Percentiles rank a stretch among this genome's conserved stretches.
Conservation (phyloP, 2,888 invertebrate genomes). For the Cenopis cana region DNA sequence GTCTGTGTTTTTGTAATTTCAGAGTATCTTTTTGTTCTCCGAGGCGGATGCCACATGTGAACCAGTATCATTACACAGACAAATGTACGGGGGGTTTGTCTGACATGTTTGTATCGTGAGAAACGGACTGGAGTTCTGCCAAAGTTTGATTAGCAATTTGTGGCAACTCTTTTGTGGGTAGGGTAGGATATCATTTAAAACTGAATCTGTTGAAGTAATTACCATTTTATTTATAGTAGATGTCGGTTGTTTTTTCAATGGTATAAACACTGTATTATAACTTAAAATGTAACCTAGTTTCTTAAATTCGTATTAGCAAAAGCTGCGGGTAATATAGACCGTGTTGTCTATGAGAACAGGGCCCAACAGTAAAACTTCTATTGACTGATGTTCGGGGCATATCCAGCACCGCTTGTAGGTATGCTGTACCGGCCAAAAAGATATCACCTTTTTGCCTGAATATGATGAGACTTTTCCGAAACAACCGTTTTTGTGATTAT, state of each 20-base stretch:
- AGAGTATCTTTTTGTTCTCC: constrained; percentile 28
- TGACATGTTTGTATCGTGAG: constrained; percentile 32
- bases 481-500: too few relatives aligned
- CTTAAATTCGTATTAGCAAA: not conserved
- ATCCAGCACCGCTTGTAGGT: not conserved
- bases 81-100: constrained; percentile 35
- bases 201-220: not conserved
- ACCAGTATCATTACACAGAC: constrained; percentile 37
- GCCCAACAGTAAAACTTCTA: too few relatives aligned
- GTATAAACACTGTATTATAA: not conserved
- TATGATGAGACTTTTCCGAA: too few relatives aligned
- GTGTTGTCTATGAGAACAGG: too few relatives aligned
- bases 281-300: not conserved
- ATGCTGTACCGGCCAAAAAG: too few relatives aligned
- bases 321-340: not conserved
- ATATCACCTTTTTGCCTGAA: too few relatives aligned
- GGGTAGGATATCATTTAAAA: not conserved
- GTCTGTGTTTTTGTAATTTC: constrained; percentile 34
- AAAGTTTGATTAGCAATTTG: constrained; percentile 16
- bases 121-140: constrained; percentile 31
- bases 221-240: not conserved
- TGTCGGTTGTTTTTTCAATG: not conserved
- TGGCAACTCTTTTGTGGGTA: constrained; percentile 4
- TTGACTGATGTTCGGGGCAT: not conserved
- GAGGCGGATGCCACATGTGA: constrained; percentile 41